Percentiles rank a stretch among this genome's conserved stretches.
Conservation (phyloP, 2,113 vertebrate genomes). For the Piaya cayana region DNA sequence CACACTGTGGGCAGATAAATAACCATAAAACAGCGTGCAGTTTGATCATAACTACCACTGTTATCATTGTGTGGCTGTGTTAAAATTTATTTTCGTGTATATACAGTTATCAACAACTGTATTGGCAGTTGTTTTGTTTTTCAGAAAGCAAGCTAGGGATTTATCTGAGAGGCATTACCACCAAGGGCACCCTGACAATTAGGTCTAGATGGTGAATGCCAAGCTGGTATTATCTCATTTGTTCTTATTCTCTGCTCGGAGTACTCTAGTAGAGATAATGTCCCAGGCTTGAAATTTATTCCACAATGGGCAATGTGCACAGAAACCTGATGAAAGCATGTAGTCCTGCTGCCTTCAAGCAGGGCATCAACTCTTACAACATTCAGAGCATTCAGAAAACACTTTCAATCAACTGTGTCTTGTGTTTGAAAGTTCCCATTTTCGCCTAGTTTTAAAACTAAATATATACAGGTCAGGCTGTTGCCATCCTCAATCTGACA, state of each 20-base stretch:
- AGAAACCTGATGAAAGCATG: background rate
- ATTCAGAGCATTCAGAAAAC: background rate
- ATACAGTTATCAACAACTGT: background rate
- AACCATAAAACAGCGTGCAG: constrained; percentile 18
- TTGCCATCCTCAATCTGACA: background rate
- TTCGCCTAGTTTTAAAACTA: background rate
- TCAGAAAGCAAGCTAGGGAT: background rate
- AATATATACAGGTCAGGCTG: background rate
- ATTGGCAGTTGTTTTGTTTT: background rate
- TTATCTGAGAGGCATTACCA: background rate
- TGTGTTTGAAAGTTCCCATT: background rate
- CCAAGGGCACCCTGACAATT: background rate
- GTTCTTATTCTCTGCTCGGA: background rate
- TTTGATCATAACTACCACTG: constrained; percentile 12
- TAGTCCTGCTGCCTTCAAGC: background rate
- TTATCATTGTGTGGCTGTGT: background rate
- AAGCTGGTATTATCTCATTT: background rate
- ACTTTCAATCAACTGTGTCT: background rate
- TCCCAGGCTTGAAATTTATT: background rate
- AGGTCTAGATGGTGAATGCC: background rate
- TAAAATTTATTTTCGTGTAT: constrained; percentile 20
- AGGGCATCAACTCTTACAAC: background rate
- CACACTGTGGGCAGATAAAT: constrained; percentile 45
- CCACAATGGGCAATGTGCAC: background rate
- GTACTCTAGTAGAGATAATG: background rate